phyloP scores from a whole-genome alignment of 1,140 invertebrate species.

The Glomeris maerens region DNA sequence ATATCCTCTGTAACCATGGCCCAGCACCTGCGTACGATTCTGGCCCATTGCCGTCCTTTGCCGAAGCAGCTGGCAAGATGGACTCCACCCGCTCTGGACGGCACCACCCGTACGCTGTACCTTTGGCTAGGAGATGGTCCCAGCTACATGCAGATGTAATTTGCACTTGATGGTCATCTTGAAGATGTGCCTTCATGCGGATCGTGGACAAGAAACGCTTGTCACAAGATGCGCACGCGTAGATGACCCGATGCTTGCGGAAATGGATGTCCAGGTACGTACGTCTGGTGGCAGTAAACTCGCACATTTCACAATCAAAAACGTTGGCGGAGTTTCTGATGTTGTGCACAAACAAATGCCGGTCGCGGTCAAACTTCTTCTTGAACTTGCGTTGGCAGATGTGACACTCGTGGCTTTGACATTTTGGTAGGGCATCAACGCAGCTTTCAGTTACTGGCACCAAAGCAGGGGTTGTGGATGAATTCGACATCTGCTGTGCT shows the following conservation, averaged over 20 bases:
- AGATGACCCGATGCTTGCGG: constrained; percentile 28
- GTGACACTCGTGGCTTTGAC: constrained; percentile 33
- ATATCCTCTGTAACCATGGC: no score
- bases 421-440: no score
- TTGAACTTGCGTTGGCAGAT: constrained; percentile 34
- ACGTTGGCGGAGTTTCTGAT: constrained; percentile 25
- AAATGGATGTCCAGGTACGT: constrained; percentile 31
- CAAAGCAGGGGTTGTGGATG: no score
- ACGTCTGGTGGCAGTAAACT: constrained; percentile 26
- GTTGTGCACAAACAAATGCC: constrained; percentile 31
- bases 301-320: constrained; percentile 28
- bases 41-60: neutral
- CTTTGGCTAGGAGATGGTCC: no score
- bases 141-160: no score
- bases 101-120: no score
- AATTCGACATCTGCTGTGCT: no score
- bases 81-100: no score
- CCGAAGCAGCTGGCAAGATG: no score
- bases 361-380: constrained; percentile 30
- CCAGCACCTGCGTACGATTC: neutral
- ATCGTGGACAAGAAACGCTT: constrained; percentile 24
- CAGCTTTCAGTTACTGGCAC: no score
- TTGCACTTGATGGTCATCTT: no score
- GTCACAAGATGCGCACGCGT: constrained; percentile 20
- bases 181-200: constrained; percentile 27